Percentiles rank a stretch among this genome's conserved stretches.
phyloP scores from a whole-genome alignment of 1,140 invertebrate species.

The Drosophila burlai region DNA sequence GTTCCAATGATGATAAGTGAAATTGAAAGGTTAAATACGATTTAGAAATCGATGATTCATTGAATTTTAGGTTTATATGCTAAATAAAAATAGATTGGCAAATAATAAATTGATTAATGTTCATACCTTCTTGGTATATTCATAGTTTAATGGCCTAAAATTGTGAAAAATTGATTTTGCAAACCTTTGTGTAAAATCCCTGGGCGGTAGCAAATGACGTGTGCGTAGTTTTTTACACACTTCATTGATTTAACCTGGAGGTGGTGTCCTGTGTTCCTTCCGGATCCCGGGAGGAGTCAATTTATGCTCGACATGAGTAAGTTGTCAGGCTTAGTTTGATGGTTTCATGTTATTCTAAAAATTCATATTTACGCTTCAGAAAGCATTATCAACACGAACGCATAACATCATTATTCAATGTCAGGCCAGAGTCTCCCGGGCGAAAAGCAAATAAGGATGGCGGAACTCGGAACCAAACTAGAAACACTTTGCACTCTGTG shows the following conservation, averaged over 20 bases:
- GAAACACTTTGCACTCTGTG: slow-evolving; percentile 26
- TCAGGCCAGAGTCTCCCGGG: slow-evolving; percentile 6
- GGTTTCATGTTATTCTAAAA: slow-evolving; percentile 29
- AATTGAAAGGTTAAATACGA: slow-evolving; percentile 15
- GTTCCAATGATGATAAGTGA: slow-evolving; percentile 32
- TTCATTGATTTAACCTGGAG: slow-evolving; percentile 46
- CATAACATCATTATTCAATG: slow-evolving; percentile 53
- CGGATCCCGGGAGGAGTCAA: not conserved
- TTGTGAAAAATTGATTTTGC: not conserved
- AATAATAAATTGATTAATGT: slow-evolving; percentile 1
- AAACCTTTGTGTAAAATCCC: not conserved
- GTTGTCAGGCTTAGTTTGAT: slow-evolving; percentile 29
- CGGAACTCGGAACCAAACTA: slow-evolving; percentile 17
- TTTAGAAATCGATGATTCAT: slow-evolving; percentile 22
- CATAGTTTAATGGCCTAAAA: slow-evolving; percentile 1
- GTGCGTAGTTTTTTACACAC: slow-evolving; percentile 35
- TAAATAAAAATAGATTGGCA: slow-evolving; percentile 1
- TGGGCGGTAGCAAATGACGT: slow-evolving; percentile 25
- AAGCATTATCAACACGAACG: slow-evolving; percentile 32
- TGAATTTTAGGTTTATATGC: not conserved
- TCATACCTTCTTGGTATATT: not conserved
- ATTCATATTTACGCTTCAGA: slow-evolving; percentile 41
- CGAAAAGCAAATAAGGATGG: slow-evolving; percentile 18
- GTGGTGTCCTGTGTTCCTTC: not conserved
- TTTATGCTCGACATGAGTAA: slow-evolving; percentile 20